A percentile compares a stretch with the other conserved stretches of the same genome.
Conservation (phyloP, 1,140 invertebrate genomes). For the Drosophila rhopaloa region DNA sequence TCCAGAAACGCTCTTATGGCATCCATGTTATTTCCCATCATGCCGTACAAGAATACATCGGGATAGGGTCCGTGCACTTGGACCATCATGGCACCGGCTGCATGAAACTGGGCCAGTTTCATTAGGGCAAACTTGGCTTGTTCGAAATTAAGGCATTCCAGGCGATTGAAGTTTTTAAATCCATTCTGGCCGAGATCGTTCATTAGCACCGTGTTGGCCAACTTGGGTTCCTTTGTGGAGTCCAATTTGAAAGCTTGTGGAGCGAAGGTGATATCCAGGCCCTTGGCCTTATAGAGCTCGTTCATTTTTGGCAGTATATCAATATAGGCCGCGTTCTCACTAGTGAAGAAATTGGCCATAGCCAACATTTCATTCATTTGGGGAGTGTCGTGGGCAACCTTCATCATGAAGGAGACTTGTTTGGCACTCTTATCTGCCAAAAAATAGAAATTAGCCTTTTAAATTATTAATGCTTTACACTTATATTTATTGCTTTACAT, state of each 20-base stretch:
- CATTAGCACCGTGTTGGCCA: slow-evolving; percentile 73
- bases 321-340: slow-evolving; percentile 59
- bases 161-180: slow-evolving; percentile 86
- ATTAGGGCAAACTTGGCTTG: slow-evolving; percentile 85
- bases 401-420: slow-evolving; percentile 66
- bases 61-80: slow-evolving; percentile 50
- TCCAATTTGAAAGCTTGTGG: slow-evolving; percentile 49
- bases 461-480: neutral
- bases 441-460: neutral
- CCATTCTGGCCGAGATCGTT: slow-evolving; percentile 85
- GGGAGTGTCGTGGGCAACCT: slow-evolving; percentile 54
- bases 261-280: slow-evolving; percentile 52
- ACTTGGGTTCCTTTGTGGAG: slow-evolving; percentile 33
- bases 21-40: slow-evolving; percentile 17
- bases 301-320: slow-evolving; percentile 68
- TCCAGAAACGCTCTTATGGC: slow-evolving; percentile 29
- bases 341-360: slow-evolving; percentile 57
- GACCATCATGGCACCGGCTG: slow-evolving; percentile 65
- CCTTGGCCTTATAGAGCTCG: slow-evolving; percentile 59
- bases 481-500: neutral
- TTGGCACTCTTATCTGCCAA: slow-evolving; percentile 56
- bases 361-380: slow-evolving; percentile 63
- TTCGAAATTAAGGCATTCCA: slow-evolving; percentile 85
- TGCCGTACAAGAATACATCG: slow-evolving; percentile 29
- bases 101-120: slow-evolving; percentile 86